Conservation (phyloP, 2,888 invertebrate genomes). For the Mactromeris polynyma region DNA sequence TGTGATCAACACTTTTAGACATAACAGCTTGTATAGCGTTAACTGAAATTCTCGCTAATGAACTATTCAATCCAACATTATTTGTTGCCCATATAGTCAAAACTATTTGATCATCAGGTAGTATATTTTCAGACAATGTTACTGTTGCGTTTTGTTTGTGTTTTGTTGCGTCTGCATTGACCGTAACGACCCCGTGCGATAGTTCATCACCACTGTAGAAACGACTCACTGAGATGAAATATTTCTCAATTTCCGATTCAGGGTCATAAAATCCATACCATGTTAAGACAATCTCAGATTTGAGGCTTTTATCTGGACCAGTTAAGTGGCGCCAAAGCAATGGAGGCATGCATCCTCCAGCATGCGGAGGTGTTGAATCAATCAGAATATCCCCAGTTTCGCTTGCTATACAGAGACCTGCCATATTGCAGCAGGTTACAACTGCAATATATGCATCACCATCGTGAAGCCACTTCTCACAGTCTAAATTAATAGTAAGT, state of each 20-base stretch:
- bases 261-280: conserved; percentile 74
- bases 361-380: conserved; percentile 74
- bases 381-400: conserved; percentile 64
- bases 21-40: conserved; percentile 13
- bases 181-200: conserved; percentile 38
- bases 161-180: not conserved
- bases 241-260: conserved; percentile 67
- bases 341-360: conserved; percentile 70
- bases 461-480: conserved; percentile 53
- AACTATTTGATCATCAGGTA: conserved; percentile 53
- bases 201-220: conserved; percentile 63
- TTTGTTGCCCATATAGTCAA: conserved; percentile 70
- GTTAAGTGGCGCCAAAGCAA: conserved; percentile 53
- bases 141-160: conserved; percentile 30
- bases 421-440: conserved; percentile 72
- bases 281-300: conserved; percentile 48
- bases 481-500: conserved; percentile 51
- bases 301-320: not conserved
- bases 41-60: conserved; percentile 40
- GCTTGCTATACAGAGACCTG: conserved; percentile 68
- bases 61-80: conserved; percentile 57
- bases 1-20: not conserved
- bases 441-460: conserved; percentile 65
- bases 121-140: conserved; percentile 16
- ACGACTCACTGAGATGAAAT: conserved; percentile 58